phyloP scores from a whole-genome alignment of 2,888 invertebrate genomes.

The Shargacucullia verbasci region DNA sequence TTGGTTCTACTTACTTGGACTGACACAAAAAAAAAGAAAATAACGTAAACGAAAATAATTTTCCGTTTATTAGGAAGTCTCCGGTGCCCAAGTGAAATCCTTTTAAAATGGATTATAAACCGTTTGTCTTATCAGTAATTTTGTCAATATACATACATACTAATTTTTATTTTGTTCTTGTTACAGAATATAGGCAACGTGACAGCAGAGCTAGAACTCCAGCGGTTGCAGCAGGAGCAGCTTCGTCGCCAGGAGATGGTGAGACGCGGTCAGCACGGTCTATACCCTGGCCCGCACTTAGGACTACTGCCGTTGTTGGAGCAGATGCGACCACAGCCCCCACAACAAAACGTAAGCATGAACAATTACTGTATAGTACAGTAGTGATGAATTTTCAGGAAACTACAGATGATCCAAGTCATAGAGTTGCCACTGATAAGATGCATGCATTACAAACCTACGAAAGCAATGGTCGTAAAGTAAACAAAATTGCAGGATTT shows the following conservation, averaged over 20 bases:
- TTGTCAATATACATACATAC: too few species aligned
- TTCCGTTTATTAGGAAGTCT: too few species aligned
- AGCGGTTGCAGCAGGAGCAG: conserved; percentile 91
- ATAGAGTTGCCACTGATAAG: too few species aligned
- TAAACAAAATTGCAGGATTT: too few species aligned
- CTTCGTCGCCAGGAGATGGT: conserved; percentile 89
- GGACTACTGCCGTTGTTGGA: conserved; percentile 93
- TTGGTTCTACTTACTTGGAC: conserved; percentile 2
- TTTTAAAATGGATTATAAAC: too few species aligned
- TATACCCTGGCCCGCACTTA: conserved; percentile 90
- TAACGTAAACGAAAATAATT: too few species aligned
- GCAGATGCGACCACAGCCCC: conserved; percentile 87
- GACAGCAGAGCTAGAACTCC: conserved; percentile 90
- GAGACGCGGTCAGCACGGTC: conserved; percentile 80
- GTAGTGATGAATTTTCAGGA: not conserved
- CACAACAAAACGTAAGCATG: conserved; percentile 77
- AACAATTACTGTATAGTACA: not conserved
- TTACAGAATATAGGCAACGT: conserved; percentile 84
- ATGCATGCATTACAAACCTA: too few species aligned
- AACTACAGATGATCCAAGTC: not conserved
- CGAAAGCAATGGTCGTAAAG: too few species aligned
- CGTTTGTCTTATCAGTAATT: too few species aligned
- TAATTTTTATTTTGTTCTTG: conserved; percentile 43
- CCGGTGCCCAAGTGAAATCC: too few species aligned
- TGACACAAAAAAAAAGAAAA: not conserved